Conservation (phyloP, 2,888 invertebrate genomes). For the Itoplectis maculator region DNA sequence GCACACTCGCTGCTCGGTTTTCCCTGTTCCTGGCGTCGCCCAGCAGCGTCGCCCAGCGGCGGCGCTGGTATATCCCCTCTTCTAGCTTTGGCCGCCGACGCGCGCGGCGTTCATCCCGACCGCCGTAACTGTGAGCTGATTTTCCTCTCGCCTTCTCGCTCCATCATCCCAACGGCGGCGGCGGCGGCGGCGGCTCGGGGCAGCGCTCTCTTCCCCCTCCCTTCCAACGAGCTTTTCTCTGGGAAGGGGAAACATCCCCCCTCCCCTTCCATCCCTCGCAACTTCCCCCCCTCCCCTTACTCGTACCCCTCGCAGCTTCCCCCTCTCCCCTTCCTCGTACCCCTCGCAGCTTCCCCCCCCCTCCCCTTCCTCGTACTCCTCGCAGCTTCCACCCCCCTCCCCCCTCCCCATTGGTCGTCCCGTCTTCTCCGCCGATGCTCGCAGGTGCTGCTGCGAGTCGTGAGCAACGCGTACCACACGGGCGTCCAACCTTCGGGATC, state of each 20-base stretch:
- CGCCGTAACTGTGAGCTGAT: slow-evolving; percentile 57
- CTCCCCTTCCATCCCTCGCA: too few species aligned
- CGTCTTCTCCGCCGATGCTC: slow-evolving; percentile 68
- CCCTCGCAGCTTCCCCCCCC: slow-evolving; percentile 39
- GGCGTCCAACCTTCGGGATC: slow-evolving; percentile 60
- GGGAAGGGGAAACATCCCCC: too few species aligned
- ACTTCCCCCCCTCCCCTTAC: too few species aligned
- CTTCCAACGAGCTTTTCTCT: too few species aligned
- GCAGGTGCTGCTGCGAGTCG: slow-evolving; percentile 81
- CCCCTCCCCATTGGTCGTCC: too few species aligned
- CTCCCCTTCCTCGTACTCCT: neutral
- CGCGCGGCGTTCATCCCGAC: slow-evolving; percentile 33
- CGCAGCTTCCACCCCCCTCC: too few species aligned
- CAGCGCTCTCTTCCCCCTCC: too few species aligned
- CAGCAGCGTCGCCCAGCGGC: too few species aligned
- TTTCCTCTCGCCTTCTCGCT: slow-evolving; percentile 72
- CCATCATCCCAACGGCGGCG: slow-evolving; percentile 69
- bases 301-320: too few species aligned
- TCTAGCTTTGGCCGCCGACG: too few species aligned
- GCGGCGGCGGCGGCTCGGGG: too few species aligned
- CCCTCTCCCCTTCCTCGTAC: too few species aligned
- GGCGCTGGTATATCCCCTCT: slow-evolving; percentile 14
- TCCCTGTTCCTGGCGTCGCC: slow-evolving; percentile 5
- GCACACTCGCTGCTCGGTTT: neutral
- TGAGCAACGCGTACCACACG: slow-evolving; percentile 70